A percentile compares a stretch with the other conserved stretches of the same genome.
phyloP scores from a whole-genome alignment of 2,113 vertebrate species.

The Pundamilia nyererei region DNA sequence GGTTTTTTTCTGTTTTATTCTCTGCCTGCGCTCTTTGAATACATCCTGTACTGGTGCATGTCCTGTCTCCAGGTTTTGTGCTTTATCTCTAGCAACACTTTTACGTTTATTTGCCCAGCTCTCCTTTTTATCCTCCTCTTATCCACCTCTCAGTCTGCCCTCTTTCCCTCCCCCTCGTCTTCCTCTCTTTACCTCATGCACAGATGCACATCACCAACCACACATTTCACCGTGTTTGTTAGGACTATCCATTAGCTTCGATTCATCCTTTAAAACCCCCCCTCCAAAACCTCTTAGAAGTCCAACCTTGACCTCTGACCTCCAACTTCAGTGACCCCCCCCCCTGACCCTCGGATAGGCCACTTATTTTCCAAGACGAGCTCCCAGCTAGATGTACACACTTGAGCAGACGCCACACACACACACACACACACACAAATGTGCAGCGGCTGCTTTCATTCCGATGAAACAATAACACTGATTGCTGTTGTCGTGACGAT shows the following conservation, averaged over 20 bases:
- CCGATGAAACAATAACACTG: slow-evolving; percentile 68
- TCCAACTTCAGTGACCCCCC: neutral
- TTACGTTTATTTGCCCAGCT: neutral
- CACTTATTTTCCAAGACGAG: neutral
- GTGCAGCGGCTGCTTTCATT: slow-evolving; percentile 39
- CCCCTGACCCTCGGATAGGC: neutral
- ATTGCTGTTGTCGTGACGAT: slow-evolving; percentile 63
- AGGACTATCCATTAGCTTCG: neutral
- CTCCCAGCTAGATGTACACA: neutral
- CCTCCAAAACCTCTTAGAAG: neutral
- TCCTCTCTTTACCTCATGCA: neutral
- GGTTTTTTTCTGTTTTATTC: neutral
- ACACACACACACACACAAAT: neutral
- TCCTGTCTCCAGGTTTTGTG: neutral
- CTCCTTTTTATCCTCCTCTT: neutral
- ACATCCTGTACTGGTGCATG: neutral
- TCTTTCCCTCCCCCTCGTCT: neutral
- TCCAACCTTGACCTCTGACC: neutral
- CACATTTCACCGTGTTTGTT: neutral
- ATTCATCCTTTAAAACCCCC: neutral
- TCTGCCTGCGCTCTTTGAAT: neutral
- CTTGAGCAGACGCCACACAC: neutral
- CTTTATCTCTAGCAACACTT: neutral
- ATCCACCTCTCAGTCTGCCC: neutral
- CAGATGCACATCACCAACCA: neutral